phyloP scores from a whole-genome alignment of 2,888 invertebrate genomes.

The Stenurella melanura region DNA sequence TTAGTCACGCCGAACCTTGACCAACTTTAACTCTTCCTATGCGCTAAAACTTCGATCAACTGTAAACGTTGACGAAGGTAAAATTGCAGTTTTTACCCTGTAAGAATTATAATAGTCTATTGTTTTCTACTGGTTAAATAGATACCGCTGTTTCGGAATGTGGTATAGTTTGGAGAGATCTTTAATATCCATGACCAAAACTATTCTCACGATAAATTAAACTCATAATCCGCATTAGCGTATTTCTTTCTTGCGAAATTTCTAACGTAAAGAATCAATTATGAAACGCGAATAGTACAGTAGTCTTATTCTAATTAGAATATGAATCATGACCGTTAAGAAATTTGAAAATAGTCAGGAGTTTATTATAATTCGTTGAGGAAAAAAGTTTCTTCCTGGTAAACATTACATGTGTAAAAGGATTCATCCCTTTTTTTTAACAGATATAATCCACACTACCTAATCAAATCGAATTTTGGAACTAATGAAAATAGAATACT shows the following conservation, averaged over 20 bases:
- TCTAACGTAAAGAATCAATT: not conserved
- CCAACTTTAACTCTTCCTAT: not conserved
- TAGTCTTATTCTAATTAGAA: not conserved
- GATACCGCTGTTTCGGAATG: not conserved
- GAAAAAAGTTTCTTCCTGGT: not conserved
- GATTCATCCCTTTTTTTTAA: no score
- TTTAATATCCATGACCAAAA: not conserved
- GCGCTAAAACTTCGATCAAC: not conserved
- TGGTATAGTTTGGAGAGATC: not conserved
- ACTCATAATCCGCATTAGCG: not conserved
- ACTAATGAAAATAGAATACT: no score
- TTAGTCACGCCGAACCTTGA: not conserved
- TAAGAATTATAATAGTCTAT: not conserved
- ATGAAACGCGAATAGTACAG: not conserved
- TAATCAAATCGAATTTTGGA: no score
- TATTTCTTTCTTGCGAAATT: not conserved
- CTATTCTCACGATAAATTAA: not conserved
- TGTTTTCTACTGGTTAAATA: not conserved
- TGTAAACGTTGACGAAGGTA: not conserved
- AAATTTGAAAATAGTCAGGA: not conserved
- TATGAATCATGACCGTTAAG: conserved; percentile 15
- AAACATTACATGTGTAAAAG: not conserved
- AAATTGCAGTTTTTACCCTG: not conserved
- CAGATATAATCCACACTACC: no score
- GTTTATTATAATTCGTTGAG: not conserved